Conservation (phyloP, 2,797 vertebrate genomes). For the Martes flavigula region DNA sequence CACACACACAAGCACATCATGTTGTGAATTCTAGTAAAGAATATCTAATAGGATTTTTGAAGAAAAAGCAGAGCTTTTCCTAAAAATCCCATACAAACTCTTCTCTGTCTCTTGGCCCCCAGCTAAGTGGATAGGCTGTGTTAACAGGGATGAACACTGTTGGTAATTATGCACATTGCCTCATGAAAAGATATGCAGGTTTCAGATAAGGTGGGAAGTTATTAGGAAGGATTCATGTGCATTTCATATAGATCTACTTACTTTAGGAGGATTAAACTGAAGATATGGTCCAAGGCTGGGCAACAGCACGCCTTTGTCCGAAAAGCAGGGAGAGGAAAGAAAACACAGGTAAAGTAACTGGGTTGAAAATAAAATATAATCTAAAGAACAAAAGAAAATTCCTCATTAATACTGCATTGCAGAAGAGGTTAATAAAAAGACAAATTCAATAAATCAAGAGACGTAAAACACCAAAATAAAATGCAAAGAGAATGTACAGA, state of each 20-base stretch:
- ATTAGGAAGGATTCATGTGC: not conserved
- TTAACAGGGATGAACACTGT: not conserved
- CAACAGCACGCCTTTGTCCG: not conserved
- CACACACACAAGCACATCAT: not conserved
- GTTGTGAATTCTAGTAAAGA: not conserved
- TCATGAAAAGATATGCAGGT: not conserved
- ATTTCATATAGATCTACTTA: not conserved
- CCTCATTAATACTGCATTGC: not conserved
- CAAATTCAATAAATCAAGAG: not conserved
- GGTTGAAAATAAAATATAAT: not conserved
- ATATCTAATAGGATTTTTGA: not conserved
- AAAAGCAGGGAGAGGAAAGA: not conserved
- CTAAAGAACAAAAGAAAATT: not conserved
- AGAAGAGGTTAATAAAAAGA: not conserved
- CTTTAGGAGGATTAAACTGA: not conserved
- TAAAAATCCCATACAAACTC: not conserved
- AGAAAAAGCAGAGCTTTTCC: not conserved
- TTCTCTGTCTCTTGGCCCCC: not conserved
- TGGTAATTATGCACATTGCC: not conserved
- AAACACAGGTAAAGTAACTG: not conserved
- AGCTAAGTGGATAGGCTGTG: not conserved
- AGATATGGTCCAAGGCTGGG: not conserved
- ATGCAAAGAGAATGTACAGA: constrained; percentile 3
- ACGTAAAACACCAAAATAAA: not conserved
- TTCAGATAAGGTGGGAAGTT: not conserved